phyloP scores from a whole-genome alignment of 1,140 invertebrate species.

The Apis cerana region DNA sequence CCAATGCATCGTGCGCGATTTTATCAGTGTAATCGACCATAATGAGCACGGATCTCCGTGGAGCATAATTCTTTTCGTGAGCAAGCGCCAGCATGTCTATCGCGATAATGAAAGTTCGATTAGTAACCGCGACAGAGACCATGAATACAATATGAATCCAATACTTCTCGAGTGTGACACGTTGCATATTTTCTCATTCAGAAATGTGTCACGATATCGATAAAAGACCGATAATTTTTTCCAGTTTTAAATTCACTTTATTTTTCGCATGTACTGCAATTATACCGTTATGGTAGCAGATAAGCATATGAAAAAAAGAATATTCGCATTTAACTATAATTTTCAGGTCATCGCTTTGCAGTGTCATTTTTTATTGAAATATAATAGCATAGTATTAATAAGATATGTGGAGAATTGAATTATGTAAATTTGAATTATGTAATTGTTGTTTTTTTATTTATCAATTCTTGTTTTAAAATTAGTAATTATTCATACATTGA shows the following conservation, averaged over 20 bases:
- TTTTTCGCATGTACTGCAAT: neutral
- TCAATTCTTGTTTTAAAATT: too few species aligned
- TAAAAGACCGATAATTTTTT: neutral
- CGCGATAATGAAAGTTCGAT: slow-evolving; percentile 55
- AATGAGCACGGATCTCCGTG: slow-evolving; percentile 50
- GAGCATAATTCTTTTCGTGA: slow-evolving; percentile 1
- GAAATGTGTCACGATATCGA: neutral
- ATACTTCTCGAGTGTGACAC: neutral
- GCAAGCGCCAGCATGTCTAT: neutral
- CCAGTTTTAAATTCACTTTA: neutral
- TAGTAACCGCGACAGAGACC: slow-evolving; percentile 30
- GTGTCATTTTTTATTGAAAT: too few species aligned
- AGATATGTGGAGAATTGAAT: too few species aligned
- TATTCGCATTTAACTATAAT: too few species aligned
- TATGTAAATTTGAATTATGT: too few species aligned
- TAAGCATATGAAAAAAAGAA: too few species aligned
- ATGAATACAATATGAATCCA: neutral
- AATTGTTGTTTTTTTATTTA: too few species aligned
- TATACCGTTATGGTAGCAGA: neutral
- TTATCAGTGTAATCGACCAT: slow-evolving; percentile 55
- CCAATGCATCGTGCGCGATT: slow-evolving; percentile 46
- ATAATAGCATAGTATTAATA: too few species aligned
- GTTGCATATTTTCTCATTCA: neutral
- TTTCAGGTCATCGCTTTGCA: too few species aligned
- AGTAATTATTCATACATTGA: too few species aligned